Evolutionary conservation across 2,888 invertebrate species (phyloP).

Genomic region (Nycteola revayana): DNA sequence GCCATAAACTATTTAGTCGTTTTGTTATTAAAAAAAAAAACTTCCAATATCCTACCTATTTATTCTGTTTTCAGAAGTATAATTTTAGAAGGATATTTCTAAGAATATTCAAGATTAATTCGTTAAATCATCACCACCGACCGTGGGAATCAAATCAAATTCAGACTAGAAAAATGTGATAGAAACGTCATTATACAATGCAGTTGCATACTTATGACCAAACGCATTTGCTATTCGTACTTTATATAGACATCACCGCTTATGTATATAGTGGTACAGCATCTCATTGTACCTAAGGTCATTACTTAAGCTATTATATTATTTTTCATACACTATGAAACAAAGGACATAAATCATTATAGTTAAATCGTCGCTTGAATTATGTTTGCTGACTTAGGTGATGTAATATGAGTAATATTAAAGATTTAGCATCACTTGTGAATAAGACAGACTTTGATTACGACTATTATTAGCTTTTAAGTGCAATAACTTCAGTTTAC

Average conservation of each 20-base stretch:
- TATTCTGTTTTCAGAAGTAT: no score
- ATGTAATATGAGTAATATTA: conserved; percentile 16
- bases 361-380: conserved; percentile 15
- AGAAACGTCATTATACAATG: conserved; percentile 15
- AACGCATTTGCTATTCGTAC: conserved; percentile 9
- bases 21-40: no score
- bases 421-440: not conserved
- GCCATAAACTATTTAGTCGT: no score
- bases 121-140: no score
- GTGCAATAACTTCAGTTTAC: no score
- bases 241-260: conserved; percentile 24
- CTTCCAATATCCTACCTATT: no score
- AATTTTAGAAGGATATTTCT: no score
- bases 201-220: conserved; percentile 22
- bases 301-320: conserved; percentile 28
- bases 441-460: not conserved
- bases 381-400: conserved; percentile 15
- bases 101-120: no score
- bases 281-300: conserved; percentile 7
- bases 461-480: no score
- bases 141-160: conserved; percentile 26
- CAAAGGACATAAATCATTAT: conserved; percentile 37
- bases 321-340: conserved; percentile 32
- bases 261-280: conserved; percentile 14
- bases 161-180: conserved; percentile 15